Conservation (phyloP, 2,113 vertebrate species). For the Gnathonemus echidnorhynchus region DNA sequence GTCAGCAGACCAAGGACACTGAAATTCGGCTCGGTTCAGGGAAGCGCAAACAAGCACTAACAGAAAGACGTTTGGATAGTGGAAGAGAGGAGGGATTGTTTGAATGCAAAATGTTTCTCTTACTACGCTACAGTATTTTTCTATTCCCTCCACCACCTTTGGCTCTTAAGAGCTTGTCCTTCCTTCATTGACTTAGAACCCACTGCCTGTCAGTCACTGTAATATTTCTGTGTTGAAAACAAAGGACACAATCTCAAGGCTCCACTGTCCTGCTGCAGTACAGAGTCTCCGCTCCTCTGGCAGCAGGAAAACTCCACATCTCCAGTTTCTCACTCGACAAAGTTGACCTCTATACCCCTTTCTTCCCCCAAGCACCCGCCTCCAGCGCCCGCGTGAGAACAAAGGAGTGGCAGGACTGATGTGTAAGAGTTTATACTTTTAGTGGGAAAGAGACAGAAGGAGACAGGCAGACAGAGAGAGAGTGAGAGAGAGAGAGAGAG, state of each 20-base stretch:
- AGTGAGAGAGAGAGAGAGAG: slow-evolving; percentile 19
- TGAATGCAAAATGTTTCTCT: not conserved
- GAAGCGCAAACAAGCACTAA: not conserved
- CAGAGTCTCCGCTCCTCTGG: not conserved
- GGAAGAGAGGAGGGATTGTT: not conserved
- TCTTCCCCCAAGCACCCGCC: not conserved
- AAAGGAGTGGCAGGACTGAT: not conserved
- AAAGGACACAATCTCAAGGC: not conserved
- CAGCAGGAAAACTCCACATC: not conserved
- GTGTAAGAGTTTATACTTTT: not conserved
- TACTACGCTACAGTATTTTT: not conserved
- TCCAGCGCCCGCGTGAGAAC: not conserved
- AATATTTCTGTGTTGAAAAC: not conserved
- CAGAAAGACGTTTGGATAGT: not conserved
- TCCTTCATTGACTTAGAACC: not conserved
- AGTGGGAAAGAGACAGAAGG: slow-evolving; percentile 31
- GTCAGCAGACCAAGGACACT: not conserved
- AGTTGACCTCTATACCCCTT: not conserved
- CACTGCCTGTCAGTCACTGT: not conserved
- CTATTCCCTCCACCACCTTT: not conserved
- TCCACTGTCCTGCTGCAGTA: not conserved
- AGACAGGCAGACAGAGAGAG: slow-evolving; percentile 9
- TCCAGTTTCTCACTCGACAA: not conserved
- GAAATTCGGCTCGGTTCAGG: not conserved
- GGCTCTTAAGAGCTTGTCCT: too few relatives aligned